These are phyloP conservation scores for Trachymyrmex cornetzi DNA, from an alignment of 1,140 invertebrate species.

Conservation along the genomic window DNA sequence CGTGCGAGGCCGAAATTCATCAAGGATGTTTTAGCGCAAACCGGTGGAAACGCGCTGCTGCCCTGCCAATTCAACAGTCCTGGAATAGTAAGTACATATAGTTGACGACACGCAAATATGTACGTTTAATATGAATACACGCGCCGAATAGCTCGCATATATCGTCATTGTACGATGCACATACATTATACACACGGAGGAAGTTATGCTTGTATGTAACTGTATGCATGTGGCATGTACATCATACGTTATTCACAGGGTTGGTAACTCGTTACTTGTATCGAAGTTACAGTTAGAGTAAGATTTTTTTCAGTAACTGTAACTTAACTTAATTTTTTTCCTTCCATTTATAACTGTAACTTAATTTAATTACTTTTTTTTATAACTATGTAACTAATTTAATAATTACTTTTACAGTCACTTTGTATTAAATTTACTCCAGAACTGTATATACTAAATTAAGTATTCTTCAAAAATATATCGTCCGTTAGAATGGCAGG, in stretches of 20 bases:
- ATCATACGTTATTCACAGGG: constrained; percentile 1
- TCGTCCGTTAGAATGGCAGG: neutral
- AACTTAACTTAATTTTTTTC: no score
- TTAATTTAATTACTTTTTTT: no score
- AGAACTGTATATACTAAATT: neutral
- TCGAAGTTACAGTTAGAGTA: neutral
- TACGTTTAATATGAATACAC: constrained; percentile 67
- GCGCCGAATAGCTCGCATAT: constrained; percentile 28
- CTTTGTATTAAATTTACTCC: no score
- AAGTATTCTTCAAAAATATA: neutral
- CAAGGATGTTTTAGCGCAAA: constrained; percentile 76
- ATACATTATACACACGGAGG: constrained; percentile 50
- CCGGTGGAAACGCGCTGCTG: constrained; percentile 72
- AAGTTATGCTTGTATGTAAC: constrained; percentile 27
- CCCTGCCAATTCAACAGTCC: constrained; percentile 75
- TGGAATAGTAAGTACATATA: constrained; percentile 78
- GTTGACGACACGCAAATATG: constrained; percentile 64
- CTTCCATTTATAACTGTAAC: no score
- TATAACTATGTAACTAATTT: no score
- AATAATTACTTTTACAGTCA: no score
- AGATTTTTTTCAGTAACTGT: no score
- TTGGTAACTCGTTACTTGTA: neutral
- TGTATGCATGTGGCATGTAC: neutral
- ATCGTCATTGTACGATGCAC: neutral
- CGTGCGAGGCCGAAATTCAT: constrained; percentile 49